A percentile compares a stretch with the other conserved stretches of the same genome.
Evolutionary conservation across 2,888 invertebrate species (phyloP).

Genomic region (Oconnorella tubifera): DNA sequence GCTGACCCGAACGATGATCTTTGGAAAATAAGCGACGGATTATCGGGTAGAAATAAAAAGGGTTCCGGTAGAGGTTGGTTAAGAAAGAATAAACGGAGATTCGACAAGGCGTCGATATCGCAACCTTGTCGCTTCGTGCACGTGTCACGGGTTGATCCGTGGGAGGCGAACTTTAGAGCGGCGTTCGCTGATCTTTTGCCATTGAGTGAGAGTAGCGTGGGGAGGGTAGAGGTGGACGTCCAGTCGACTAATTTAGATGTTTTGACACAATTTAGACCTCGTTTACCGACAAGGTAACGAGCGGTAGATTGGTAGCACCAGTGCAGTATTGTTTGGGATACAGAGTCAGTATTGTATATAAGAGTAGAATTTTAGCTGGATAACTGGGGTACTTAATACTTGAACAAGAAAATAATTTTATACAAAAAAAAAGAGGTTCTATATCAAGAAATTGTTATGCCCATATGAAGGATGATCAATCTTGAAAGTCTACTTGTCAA

Average conservation of each 20-base stretch:
- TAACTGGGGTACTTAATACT: no score
- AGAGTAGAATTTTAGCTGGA: no score
- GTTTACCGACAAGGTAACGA: slow-evolving; percentile 14
- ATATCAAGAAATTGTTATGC: no score
- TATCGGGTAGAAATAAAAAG: background rate
- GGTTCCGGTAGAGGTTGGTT: background rate
- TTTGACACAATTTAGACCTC: slow-evolving; percentile 8
- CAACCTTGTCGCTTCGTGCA: slow-evolving; percentile 32
- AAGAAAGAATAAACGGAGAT: slow-evolving; percentile 1
- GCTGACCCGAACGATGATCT: slow-evolving; percentile 30
- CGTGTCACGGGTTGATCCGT: slow-evolving; percentile 22
- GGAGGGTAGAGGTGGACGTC: background rate
- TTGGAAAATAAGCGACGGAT: slow-evolving; percentile 27
- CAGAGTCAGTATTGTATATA: no score
- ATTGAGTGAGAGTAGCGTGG: background rate
- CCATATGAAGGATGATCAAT: no score
- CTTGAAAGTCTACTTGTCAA: no score
- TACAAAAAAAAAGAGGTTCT: no score
- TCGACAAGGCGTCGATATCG: slow-evolving; percentile 27
- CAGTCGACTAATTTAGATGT: background rate
- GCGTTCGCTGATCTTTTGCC: slow-evolving; percentile 11
- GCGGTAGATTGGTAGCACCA: background rate
- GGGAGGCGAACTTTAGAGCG: slow-evolving; percentile 12
- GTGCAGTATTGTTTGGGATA: no score
- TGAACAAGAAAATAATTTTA: no score